Percentiles rank a stretch among this genome's conserved stretches.
phyloP scores from a whole-genome alignment of 1,140 invertebrate species.

The Triops cancriformis region DNA sequence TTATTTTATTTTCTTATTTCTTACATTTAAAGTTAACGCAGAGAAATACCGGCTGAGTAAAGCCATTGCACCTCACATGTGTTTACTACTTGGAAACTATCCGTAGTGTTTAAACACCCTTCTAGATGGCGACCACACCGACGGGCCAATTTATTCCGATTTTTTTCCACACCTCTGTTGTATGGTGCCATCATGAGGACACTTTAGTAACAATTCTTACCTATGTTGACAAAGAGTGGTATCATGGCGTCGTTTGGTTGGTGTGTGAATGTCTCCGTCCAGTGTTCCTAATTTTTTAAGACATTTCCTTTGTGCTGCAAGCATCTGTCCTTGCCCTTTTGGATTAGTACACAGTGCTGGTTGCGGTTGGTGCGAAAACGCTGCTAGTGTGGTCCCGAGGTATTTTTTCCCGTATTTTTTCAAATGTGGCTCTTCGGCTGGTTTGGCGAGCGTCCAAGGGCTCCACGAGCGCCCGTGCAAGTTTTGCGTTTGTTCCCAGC shows the following conservation, averaged over 20 bases:
- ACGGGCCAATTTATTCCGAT: background rate
- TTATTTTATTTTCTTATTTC: background rate
- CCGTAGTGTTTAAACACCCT: background rate
- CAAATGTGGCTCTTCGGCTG: background rate
- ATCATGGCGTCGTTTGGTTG: background rate
- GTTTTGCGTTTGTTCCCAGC: background rate
- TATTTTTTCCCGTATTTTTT: background rate
- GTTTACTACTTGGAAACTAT: background rate
- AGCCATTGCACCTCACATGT: background rate
- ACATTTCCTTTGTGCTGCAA: background rate
- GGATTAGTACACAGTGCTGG: background rate
- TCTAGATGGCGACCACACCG: background rate
- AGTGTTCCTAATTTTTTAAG: background rate
- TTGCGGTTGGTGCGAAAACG: no score
- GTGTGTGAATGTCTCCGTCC: background rate
- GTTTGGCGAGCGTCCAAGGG: background rate
- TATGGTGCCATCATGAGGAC: background rate
- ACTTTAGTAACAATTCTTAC: background rate
- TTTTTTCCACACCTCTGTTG: background rate
- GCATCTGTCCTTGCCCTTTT: background rate
- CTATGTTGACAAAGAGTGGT: background rate
- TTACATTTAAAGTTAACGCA: background rate
- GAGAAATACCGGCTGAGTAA: background rate
- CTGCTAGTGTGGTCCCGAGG: background rate
- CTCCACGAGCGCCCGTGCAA: background rate